Evolutionary conservation across 2,113 vertebrate genomes (phyloP), one percentile per base, ranked within the genome.

Genomic region (Girardinichthys multiradiatus): DNA sequence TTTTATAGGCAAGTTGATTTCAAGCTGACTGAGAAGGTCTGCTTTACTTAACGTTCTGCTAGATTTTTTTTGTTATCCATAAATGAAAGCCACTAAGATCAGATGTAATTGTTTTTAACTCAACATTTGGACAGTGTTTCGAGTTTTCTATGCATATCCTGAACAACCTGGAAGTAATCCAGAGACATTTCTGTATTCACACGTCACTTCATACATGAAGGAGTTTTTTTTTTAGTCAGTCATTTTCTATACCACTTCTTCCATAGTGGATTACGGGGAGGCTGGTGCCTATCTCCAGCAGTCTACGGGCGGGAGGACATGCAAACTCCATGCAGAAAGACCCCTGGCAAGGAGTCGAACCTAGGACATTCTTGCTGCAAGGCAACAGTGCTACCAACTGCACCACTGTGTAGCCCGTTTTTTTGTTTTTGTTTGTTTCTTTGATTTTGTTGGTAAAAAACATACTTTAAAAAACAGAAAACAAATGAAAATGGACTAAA

Each of bases 101-200:
- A 66, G n/a, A 54, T 24, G 19, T 10, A 54, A 24, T 54, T 54
- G 7, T 54, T 54, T n/a, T 54, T 0, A 21, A 54, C 8, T 54
- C 48, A 24, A 5, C n/a, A 2, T 1, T 2, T 54, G 48, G n/a
- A n/a, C n/a, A n/a, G n/a, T 9, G 48, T 54, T 54, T n/a, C n/a
- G 9, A 54, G 48, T 54, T 54, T 30, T 65, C 39, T 21, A 30
- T 58, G 75, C 51, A 62, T 74, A 64, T 39, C 62, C 33, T 68
- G 9, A 58, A 37, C 42, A 45, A 19, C 17, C 37, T 9, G 35
- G 39, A 74, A 68, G 72, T 77, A 27, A 81, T 85, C 69, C 65
- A 73, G 80, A 82, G 66, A 70, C 27, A 45, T 71, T 57, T 19
- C 59, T 35, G 28, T 35, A 29, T 76, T 17, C 14, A 72, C 21